Conservation (phyloP, 92 coral and sea anemone genomes). For the Zoanthus sociatus region DNA sequence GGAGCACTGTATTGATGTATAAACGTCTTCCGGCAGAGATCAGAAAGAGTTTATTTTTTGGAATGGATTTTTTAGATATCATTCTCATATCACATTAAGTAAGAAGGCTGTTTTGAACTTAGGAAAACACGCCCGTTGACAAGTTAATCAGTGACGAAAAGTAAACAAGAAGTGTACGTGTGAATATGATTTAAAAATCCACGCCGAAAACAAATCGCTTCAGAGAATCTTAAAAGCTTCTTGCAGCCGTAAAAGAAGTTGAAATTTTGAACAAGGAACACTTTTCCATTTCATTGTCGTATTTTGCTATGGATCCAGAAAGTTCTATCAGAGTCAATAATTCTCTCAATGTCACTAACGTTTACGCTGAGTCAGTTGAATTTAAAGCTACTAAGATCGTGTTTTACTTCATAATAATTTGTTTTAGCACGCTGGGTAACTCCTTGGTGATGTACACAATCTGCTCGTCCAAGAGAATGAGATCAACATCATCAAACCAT, state of each 20-base stretch:
- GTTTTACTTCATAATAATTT: conserved; percentile 74
- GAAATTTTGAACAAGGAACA: background rate
- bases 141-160: background rate
- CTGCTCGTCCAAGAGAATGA: conserved; percentile 72
- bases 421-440: conserved; percentile 88
- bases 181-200: background rate
- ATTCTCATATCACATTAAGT: background rate
- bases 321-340: background rate
- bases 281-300: background rate
- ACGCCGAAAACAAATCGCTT: background rate
- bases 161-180: background rate
- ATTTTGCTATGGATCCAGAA: conserved; percentile 2
- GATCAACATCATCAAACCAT: conserved; percentile 75
- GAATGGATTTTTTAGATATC: background rate
- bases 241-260: background rate
- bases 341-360: conserved; percentile 9
- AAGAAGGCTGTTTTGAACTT: background rate
- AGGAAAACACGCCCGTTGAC: background rate
- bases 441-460: conserved; percentile 87
- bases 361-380: conserved; percentile 39
- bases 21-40: conserved; percentile 18
- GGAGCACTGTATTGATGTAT: background rate
- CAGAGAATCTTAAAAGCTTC: background rate
- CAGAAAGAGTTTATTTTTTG: background rate
- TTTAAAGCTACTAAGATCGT: conserved; percentile 68